Base-by-base conservation (phyloP, 2,797 vertebrate genomes). In the Pteropus rufus region DNA sequence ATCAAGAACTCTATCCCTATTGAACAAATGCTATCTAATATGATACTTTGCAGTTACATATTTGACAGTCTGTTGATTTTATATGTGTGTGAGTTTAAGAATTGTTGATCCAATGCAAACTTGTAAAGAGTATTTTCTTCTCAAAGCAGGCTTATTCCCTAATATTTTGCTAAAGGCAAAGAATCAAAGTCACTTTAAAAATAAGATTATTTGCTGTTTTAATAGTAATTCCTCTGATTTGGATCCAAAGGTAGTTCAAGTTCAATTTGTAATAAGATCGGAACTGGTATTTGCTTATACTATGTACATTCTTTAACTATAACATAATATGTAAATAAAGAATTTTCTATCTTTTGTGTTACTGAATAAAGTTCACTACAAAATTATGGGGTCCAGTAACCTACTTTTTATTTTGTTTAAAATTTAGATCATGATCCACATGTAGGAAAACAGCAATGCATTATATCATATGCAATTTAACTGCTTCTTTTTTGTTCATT, bases 401-500 rank as follows among this genome's bases (percentile, higher is more conserved):
- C 26, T 69, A 56, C 29, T 70, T 94, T 84, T 92, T 70, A 62
- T 56, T 97, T 84, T 94, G 39, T 54, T 88, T 83, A 39, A 87
- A 70, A 82, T 83, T 85, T 93, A 81, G 21, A n/a, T 11, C 11
- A 29, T 58, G 12, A n/a, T 82, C 31, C 8, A 58, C 21, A 75
- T 36, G 41, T 49, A 79, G 54, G 54, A 62, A 65, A 95, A 72
- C 77, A 56, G 58, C 12, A 73, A 10, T 41, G n/a, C n/a, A 46
- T 83, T 65, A 64, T 72, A 21, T 64, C 44, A 89, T 75, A 62
- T 56, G 26, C 29, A 81, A 81, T 79, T 84, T 94, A 67, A 46
- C 60, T 96, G 69, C 46, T 75, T 90, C 41, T 92, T 93, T 93
- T 94, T 94, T 93, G 21, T 84, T 93, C 10, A 92, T 91, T 84